Base-by-base conservation (phyloP, 2,888 invertebrate species). In the Rhogogaster chlorosoma region DNA sequence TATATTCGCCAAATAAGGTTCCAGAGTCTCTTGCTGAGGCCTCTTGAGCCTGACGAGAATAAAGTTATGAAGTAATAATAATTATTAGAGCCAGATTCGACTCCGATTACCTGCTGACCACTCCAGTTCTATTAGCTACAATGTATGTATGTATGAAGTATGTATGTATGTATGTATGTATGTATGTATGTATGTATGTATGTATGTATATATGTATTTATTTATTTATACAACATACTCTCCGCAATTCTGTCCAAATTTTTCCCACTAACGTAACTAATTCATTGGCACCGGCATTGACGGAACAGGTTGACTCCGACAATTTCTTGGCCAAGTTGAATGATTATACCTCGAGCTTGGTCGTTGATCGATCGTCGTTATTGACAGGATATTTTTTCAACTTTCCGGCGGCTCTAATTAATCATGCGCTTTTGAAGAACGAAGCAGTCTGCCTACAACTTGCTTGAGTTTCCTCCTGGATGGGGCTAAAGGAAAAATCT, bases 101-200 rank as follows among this genome's bases (percentile, higher is more conserved):
- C 77, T 84, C 84, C 85, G 82, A 85, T 85, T 86, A 85, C 67
- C 61, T 80, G 61, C 84, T 80, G 75, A 84, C 84, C 82, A 78
- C 57, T 73, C 38, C 22, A 83, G 84, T 84, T 77, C 84, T 49
- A 84, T 84, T 86, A 64, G 84, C 80, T 83, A 71, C 83, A 64
- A 42, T 49, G 73, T 53, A 67, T 84, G 36, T 26, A 45, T 45
- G 45, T 15, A 45, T n/a, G n/a, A n/a, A n/a, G n/a, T n/a, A n/a
- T n/a, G n/a, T n/a, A 42, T 49, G 73, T 53, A 67, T 84, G 36
- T 26, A 45, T 45, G 45, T 15, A 45, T n/a, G n/a, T n/a, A 42
- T 49, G 73, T 53, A 67, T 84, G 36, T 26, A 45, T 45, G 45
- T 15, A 45, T n/a, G n/a, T n/a, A n/a, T n/a, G n/a, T n/a, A n/a